Conservation (phyloP, 2,888 invertebrate genomes). For the Eupithecia insigniata region DNA sequence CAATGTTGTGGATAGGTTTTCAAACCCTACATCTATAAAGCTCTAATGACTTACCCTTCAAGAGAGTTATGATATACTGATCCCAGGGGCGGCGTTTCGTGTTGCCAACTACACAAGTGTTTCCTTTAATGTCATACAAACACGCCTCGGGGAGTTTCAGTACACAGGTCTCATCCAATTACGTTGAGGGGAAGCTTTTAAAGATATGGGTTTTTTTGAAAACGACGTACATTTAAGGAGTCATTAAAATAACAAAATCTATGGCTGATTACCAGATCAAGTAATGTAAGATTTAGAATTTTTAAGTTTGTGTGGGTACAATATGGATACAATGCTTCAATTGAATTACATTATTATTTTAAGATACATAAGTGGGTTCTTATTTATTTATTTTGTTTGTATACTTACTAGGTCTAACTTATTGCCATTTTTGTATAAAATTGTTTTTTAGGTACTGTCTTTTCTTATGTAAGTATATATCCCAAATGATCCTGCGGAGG, state of each 20-base stretch:
- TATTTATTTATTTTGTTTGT: no score
- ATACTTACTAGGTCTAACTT: no score
- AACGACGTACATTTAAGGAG: background rate
- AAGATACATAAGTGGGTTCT: no score
- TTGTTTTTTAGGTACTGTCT: no score
- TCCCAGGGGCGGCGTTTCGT: slow-evolving; percentile 21
- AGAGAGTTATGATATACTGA: slow-evolving; percentile 18
- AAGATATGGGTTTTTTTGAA: background rate
- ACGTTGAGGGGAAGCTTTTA: background rate
- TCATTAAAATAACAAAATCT: background rate
- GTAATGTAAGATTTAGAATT: background rate
- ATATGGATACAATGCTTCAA: no score
- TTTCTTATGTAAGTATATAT: no score
- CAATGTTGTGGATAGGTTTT: no score
- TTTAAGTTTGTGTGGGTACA: no score
- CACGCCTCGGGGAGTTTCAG: slow-evolving; percentile 3
- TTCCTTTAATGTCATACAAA: slow-evolving; percentile 10
- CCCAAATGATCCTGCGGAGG: no score
- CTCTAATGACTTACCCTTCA: slow-evolving; percentile 14
- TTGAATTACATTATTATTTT: no score
- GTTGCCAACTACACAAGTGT: slow-evolving; percentile 16
- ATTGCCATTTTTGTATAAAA: no score
- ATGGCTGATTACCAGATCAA: background rate
- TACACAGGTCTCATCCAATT: background rate
- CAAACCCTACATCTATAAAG: background rate